Conservation (phyloP, 2,797 vertebrate genomes). For the Staurois parvus region DNA sequence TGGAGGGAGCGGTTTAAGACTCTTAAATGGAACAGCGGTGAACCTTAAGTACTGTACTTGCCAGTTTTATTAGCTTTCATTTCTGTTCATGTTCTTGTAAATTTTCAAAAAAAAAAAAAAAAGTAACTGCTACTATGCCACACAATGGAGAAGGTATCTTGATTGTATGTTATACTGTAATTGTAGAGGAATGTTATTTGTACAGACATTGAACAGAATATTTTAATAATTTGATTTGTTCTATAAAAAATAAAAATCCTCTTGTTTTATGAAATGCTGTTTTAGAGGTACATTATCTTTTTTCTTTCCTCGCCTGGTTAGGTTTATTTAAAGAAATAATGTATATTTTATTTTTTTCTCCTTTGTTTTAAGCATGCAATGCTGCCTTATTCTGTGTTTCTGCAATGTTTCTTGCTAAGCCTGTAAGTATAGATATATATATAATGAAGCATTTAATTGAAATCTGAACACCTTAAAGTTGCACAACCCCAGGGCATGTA, state of each 20-base stretch:
- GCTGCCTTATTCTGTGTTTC: conserved; percentile 78
- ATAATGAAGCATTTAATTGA: conserved; percentile 66
- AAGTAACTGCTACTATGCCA: conserved; percentile 76
- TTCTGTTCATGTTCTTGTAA: conserved; percentile 88
- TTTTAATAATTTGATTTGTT: conserved; percentile 78
- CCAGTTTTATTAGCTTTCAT: conserved; percentile 94
- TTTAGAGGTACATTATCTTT: conserved; percentile 67
- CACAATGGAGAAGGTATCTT: conserved; percentile 76
- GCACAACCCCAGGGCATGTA: conserved; percentile 66
- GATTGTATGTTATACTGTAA: conserved; percentile 87
- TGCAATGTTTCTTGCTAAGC: conserved; percentile 69
- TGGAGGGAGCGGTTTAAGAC: conserved; percentile 71
- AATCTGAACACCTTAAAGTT: conserved; percentile 65
- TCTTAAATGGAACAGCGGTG: conserved; percentile 78
- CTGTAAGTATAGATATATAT: conserved; percentile 65
- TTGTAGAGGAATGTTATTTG: conserved; percentile 82
- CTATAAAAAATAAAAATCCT: conserved; percentile 67
- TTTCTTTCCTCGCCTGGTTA: conserved; percentile 66
- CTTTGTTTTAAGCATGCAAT: conserved; percentile 86
- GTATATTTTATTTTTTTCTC: conserved; percentile 79
- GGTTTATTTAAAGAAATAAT: conserved; percentile 72
- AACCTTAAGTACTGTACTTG: conserved; percentile 87
- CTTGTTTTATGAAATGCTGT: conserved; percentile 73
- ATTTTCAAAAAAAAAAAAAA: conserved; percentile 75
- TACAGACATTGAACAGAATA: conserved; percentile 77